Evolutionary conservation across 2,113 vertebrate species (phyloP).

Genomic region (Dunckerocampus dactyliophorus): DNA sequence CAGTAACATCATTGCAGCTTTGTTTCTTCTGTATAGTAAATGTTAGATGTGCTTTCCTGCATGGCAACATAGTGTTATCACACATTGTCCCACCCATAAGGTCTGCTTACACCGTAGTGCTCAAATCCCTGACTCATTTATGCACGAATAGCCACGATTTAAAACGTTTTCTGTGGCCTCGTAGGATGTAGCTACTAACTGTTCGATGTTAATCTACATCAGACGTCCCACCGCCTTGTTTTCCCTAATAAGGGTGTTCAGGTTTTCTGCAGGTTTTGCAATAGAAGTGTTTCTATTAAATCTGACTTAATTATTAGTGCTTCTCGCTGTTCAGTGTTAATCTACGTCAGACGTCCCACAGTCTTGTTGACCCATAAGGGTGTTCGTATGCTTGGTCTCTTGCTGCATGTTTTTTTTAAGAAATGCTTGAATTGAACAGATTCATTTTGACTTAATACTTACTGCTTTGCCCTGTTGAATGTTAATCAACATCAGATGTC

Average conservation of each 20-base stretch:
- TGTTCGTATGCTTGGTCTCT: no score
- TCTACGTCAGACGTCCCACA: neutral
- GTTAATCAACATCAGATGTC: no score
- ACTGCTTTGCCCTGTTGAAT: no score
- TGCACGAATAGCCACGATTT: constrained; percentile 13
- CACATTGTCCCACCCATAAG: neutral
- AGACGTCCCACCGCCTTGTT: constrained; percentile 1
- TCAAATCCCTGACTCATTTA: constrained; percentile 28
- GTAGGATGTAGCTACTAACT: constrained; percentile 42
- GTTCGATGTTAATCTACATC: neutral
- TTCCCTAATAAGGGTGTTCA: neutral
- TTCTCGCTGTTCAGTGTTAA: neutral
- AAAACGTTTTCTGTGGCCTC: constrained; percentile 35
- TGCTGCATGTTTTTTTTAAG: no score
- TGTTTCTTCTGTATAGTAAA: constrained; percentile 32
- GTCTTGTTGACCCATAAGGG: no score
- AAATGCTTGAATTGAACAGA: no score
- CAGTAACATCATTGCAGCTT: constrained; percentile 17
- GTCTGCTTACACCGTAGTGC: constrained; percentile 34
- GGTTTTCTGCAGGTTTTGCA: no score
- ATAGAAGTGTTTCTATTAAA: no score
- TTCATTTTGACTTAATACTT: no score
- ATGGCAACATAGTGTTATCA: neutral
- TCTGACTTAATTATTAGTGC: no score
- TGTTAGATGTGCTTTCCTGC: constrained; percentile 21